Base-by-base conservation (phyloP, 2,797 vertebrate species). In the Darevskia nairensis region DNA sequence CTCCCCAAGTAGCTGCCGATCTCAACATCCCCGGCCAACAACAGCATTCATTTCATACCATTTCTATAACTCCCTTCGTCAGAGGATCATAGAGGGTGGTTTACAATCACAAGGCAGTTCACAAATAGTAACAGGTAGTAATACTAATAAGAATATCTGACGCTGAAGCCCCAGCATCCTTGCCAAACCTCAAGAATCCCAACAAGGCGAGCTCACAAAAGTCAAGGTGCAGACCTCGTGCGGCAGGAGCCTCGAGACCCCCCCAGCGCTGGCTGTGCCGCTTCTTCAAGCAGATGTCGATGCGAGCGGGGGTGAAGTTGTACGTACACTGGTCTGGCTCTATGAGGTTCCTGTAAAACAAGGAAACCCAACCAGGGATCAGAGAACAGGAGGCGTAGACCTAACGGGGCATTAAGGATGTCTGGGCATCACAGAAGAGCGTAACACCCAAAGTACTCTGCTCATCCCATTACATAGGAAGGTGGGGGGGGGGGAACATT, bases 211-310 rank as follows among this genome's bases (percentile, higher is more conserved):
- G 17, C 76, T 69, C 79, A 41, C 25, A 86, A 85, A 85, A 85
- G 84, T n/a, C 84, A 80, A 96, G 97, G 96, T 97, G 96, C 98
- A 99, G 98, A 99, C 99, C 99, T 99, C 98, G 99, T 99, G 98
- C 92, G 92, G 98, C 97, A 0, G 98, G 98, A 87, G 99, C 99
- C 95, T 99, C 98, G 92, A 99, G 97, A 8, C 98, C 98, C 0
- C 98, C 99, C 99, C 99, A 99, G 91, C 98, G 98, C 96, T 99
- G 99, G 95, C 98, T 99, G 94, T 98, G 99, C 87, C 99, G 98
- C 96, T 99, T 99, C 96, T 97, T 98, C 94, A 99, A 96, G 88
- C 97, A 98, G 94, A 99, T 98, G 68, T 99, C 97, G 0, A 99
- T 98, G 39, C 98, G 98, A 86, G 98, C 98, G 9, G 97, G 96